These are phyloP conservation scores for Cantharis rufa DNA, from an alignment of 2,888 invertebrate genomes.

Conservation along the genomic window DNA sequence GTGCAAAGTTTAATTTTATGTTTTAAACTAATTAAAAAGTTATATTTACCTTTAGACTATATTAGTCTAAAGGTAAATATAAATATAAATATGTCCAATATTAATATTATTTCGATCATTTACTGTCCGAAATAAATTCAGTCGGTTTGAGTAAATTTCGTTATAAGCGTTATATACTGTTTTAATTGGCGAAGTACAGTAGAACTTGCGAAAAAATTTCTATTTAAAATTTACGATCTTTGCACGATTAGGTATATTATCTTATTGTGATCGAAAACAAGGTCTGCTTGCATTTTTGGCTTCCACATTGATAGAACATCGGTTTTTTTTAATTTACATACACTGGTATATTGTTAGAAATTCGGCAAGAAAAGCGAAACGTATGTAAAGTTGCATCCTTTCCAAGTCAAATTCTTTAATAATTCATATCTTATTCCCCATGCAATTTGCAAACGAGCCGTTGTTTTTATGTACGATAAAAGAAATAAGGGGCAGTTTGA, in stretches of 20 bases:
- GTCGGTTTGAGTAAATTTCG: neutral
- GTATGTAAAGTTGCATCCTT: conserved; percentile 18
- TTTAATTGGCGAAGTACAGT: too few species aligned
- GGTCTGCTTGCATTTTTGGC: neutral
- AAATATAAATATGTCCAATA: too few species aligned
- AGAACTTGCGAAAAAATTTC: too few species aligned
- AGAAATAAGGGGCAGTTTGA: conserved; percentile 51
- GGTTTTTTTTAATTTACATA: neutral
- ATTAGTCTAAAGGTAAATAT: too few species aligned
- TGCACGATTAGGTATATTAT: too few species aligned
- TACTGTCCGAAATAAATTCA: too few species aligned
- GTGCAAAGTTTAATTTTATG: too few species aligned
- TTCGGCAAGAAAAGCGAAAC: conserved; percentile 1
- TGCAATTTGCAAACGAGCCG: conserved; percentile 46
- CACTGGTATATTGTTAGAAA: neutral
- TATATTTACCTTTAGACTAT: too few species aligned
- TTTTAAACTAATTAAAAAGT: too few species aligned
- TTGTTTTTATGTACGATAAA: conserved; percentile 47
- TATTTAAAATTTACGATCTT: too few species aligned
- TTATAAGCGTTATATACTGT: too few species aligned
- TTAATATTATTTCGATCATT: too few species aligned
- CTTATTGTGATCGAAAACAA: neutral
- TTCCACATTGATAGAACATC: neutral
- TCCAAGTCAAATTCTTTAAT: conserved; percentile 35
- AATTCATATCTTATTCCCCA: conserved; percentile 44